Conservation (phyloP, 2,797 vertebrate genomes). For the Pampus argenteus region DNA sequence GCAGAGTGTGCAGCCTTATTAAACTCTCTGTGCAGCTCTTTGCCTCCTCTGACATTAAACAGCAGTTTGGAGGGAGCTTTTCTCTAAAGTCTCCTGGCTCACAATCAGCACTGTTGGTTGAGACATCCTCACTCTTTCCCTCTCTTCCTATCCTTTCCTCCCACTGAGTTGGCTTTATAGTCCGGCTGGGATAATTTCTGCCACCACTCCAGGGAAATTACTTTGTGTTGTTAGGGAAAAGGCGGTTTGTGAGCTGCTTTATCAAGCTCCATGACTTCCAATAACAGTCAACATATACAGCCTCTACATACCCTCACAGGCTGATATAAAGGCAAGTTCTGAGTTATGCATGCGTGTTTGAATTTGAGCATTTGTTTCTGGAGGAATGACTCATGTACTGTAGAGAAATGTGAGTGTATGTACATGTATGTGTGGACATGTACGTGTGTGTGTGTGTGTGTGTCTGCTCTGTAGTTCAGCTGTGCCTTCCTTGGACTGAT, state of each 20-base stretch:
- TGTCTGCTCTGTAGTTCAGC: constrained; percentile 47
- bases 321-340: constrained; percentile 14
- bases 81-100: constrained; percentile 55
- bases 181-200: constrained; percentile 77
- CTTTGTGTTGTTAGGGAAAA: constrained; percentile 79
- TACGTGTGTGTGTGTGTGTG: constrained; percentile 18
- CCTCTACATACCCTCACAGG: constrained; percentile 24
- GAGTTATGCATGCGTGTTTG: constrained; percentile 16
- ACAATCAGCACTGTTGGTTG: constrained; percentile 61
- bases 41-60: constrained; percentile 57
- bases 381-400: constrained; percentile 36
- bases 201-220: constrained; percentile 83
- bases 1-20: constrained; percentile 54
- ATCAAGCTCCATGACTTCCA: constrained; percentile 70
- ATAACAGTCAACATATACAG: constrained; percentile 67
- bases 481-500: constrained; percentile 66
- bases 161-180: constrained; percentile 77
- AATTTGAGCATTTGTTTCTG: constrained; percentile 46
- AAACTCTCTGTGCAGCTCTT: constrained; percentile 32
- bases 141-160: constrained; percentile 57
- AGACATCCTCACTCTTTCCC: constrained; percentile 48
- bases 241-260: constrained; percentile 78
- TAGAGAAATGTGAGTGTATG: constrained; percentile 18
- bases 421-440: constrained; percentile 13
- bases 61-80: constrained; percentile 51